Conservation (phyloP, 2,888 invertebrate genomes). For the Seira musarum region DNA sequence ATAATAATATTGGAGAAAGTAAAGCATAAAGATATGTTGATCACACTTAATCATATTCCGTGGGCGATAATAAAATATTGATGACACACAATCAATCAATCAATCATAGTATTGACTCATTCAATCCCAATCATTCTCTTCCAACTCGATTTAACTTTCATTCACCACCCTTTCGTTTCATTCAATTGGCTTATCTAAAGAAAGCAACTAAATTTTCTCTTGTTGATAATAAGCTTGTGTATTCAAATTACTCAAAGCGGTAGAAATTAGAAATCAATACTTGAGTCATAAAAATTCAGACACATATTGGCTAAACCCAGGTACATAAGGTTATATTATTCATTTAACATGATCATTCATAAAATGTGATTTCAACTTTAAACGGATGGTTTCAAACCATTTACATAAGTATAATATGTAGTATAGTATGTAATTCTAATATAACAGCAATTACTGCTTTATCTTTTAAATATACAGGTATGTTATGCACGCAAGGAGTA, state of each 20-base stretch:
- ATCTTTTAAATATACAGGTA: background rate
- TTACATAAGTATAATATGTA: background rate
- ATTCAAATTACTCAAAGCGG: too few species aligned
- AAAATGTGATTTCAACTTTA: too few species aligned
- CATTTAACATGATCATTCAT: too few species aligned
- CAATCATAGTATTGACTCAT: background rate
- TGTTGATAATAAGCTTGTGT: background rate
- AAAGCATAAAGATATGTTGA: too few species aligned
- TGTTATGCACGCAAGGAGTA: too few species aligned
- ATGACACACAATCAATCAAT: too few species aligned
- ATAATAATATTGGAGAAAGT: too few species aligned
- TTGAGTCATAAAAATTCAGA: background rate
- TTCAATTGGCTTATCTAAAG: background rate
- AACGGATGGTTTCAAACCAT: conserved; percentile 18
- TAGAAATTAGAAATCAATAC: too few species aligned
- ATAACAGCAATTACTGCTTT: background rate
- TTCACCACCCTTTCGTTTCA: background rate
- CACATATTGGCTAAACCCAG: conserved; percentile 39
- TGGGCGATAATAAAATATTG: too few species aligned
- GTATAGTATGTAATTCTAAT: background rate
- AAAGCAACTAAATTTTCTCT: background rate
- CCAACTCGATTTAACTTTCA: background rate
- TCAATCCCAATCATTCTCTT: background rate
- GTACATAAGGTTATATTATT: conserved; percentile 32
- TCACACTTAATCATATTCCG: too few species aligned